Percentiles rank a stretch among this genome's conserved stretches.
phyloP scores from a whole-genome alignment of 2,888 invertebrate species.

The Drosophila anomalata region DNA sequence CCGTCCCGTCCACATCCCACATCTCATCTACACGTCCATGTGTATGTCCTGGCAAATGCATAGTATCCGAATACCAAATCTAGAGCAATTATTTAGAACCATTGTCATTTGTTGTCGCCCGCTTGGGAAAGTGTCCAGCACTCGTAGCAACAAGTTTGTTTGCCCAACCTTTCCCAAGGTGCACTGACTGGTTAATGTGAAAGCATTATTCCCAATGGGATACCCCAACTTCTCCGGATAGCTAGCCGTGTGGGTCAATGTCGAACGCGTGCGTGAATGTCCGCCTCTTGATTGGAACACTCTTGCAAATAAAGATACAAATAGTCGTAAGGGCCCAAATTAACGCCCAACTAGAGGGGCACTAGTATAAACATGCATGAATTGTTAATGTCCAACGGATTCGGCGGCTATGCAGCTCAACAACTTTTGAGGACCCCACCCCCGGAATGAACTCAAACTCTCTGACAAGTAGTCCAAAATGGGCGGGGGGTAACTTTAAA shows the following conservation, averaged over 20 bases:
- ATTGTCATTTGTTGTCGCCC: constrained; percentile 22
- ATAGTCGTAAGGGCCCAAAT: constrained; percentile 40
- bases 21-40: not conserved
- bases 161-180: constrained; percentile 30
- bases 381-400: constrained; percentile 28
- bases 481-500: constrained; percentile 29
- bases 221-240: not conserved
- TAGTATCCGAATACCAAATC: constrained; percentile 40
- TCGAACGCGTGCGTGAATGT: constrained; percentile 33
- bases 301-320: constrained; percentile 70
- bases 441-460: constrained; percentile 10
- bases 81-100: constrained; percentile 42
- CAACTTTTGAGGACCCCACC: constrained; percentile 21
- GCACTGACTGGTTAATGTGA: constrained; percentile 28
- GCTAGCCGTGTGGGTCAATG: constrained; percentile 23
- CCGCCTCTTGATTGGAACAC: constrained; percentile 27
- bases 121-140: constrained; percentile 15
- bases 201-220: constrained; percentile 15
- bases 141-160: constrained; percentile 40
- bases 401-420: constrained; percentile 10
- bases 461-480: constrained; percentile 17
- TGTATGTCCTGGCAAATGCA: constrained; percentile 5
- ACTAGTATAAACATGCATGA: constrained; percentile 37
- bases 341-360: constrained; percentile 37
- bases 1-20: no score